Evolutionary conservation across 2,888 invertebrate species (phyloP), one percentile per base, ranked within the genome.

Genomic region (Apocheima hispidaria): DNA sequence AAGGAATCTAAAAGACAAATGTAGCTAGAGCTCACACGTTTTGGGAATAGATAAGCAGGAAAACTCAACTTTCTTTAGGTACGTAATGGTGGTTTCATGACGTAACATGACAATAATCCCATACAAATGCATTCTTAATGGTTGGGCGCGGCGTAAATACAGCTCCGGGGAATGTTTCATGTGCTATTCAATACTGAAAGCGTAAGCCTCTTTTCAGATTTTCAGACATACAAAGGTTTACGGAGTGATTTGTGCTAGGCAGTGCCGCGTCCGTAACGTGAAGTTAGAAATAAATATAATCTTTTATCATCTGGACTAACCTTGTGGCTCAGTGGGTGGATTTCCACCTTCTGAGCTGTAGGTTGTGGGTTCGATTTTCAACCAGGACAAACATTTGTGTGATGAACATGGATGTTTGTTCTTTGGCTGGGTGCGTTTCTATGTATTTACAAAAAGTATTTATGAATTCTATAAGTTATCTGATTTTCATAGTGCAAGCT

Each of bases 181-280:
- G 79, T 79, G 77, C 69, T 76, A 79, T 85, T 84, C 75, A 82
- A 78, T 74, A 43, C 60, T 50, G 60, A 60, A 50, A 77, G 78
- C 77, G 74, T 85, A 86, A 87, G 82, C 83, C 77, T 82, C 86
- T 86, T 86, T 84, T 73, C 76, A 82, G 84, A 84, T 83, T 83
- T 77, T 70, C 77, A 79, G 77, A 72, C 78, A 74, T 51, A 51
- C 51, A 51, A 51, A 40, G 51, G 28, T 51, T 51, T 16, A 38
- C 14, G 38, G 36, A 51, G 28, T 28, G 26, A 28, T 51, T 51
- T 40, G 38, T 28, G 28, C 18, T 28, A 40, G 26, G 18, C 38
- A 23, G 51, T 16, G 18, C 36, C 38, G 38, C 7, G 26, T 12
- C 38, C 51, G 38, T n/a, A 12, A 51, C 28, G 18, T 30, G 7